These are phyloP conservation scores for Phyllotis vaccarum DNA, from an alignment of 2,797 vertebrate species.

Conservation along the genomic window DNA sequence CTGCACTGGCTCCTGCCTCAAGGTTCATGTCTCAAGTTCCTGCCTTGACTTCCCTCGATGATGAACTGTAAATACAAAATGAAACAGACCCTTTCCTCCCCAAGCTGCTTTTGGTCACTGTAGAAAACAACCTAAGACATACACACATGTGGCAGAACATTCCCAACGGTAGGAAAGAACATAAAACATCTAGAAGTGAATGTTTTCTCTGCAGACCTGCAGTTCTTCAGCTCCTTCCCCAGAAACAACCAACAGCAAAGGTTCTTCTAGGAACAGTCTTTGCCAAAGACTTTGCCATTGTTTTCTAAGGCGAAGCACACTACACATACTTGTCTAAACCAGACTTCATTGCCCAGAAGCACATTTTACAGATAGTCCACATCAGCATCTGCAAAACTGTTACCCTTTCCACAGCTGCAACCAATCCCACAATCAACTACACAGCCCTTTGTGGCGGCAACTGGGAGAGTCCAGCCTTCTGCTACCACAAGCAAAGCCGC, in stretches of 20 bases:
- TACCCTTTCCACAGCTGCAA: neutral
- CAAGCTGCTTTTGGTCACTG: neutral
- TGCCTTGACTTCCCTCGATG: neutral
- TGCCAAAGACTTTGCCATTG: neutral
- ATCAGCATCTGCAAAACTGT: constrained; percentile 5
- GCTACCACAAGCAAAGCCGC: neutral
- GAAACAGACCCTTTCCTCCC: neutral
- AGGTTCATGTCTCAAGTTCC: neutral
- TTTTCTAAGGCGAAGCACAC: constrained; percentile 5
- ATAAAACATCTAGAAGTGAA: constrained; percentile 45
- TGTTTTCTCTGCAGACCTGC: neutral
- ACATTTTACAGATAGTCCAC: constrained; percentile 10
- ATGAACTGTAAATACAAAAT: no score
- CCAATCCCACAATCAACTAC: neutral
- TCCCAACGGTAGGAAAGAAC: constrained; percentile 14
- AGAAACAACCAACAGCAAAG: neutral
- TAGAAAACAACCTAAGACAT: neutral
- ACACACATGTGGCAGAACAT: neutral
- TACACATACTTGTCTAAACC: constrained; percentile 26
- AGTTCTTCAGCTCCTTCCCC: neutral
- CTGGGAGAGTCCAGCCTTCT: neutral
- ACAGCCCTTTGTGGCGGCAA: neutral
- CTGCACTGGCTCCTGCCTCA: neutral
- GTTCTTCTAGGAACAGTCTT: neutral
- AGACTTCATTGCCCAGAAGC: constrained; percentile 19